Base-by-base conservation (phyloP, 2,113 vertebrate species). In the Heteronetta atricapilla region DNA sequence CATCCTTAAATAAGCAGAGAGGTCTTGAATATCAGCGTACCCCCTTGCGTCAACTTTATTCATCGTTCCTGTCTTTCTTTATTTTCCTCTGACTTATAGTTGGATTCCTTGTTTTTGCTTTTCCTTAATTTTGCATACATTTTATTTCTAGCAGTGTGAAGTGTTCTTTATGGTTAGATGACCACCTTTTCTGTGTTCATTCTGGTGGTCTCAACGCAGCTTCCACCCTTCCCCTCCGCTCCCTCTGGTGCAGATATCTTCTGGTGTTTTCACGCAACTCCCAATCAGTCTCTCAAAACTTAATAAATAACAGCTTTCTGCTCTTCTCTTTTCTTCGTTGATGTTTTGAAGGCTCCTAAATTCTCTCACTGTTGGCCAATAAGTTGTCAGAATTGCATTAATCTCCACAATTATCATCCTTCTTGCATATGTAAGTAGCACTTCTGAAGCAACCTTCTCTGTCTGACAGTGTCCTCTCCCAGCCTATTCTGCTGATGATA, bases 241-340 rank as follows among this genome's bases (percentile, higher is more conserved):
- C 16, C 82, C 22, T 17, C 52, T 23, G 80, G 44, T 44, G 86
- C 22, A 20, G 36, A 70, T 20, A 8, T 66, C 34, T 76, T 60
- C 23, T 80, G 48, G 6, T 70, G 21, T 85, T 74, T 80, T 70
- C 60, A 40, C 28, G 52, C 46, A 80, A 58, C 28, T 76, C 6
- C 1, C 0, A 1, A 15, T 60, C 0, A 0, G 2, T 88, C 29
- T 88, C 68, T 88, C 68, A 63, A 42, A 67, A 78, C 34, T 81
- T 92, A n/a, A 14, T 33, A 10, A 33, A 10, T 22, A 86, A 40
- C n/a, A 83, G 33, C 73, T 67, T 83, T 86, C n/a, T 52, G 28
- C 23, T 85, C 83, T 90, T 11, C 42, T 82, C 28, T 72, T 95
- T 67, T 26, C 60, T 91, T 55, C 34, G 17, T 26, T 12, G 36